Conservation (phyloP, 2,888 invertebrate species). For the Drosophila maculinotata region DNA sequence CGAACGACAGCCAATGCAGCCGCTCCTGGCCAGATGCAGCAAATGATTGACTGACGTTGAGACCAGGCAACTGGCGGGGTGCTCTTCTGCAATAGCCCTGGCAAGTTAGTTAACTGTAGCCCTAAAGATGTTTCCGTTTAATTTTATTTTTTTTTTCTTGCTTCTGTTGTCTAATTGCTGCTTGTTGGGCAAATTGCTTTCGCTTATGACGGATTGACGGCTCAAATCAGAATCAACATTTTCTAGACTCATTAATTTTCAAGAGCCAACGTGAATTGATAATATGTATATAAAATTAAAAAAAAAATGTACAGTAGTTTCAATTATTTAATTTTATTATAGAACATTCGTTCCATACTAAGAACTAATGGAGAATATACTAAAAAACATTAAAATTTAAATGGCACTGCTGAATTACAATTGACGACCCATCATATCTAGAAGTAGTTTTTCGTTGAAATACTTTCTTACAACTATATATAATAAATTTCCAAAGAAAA, state of each 20-base stretch:
- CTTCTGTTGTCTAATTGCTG: slow-evolving; percentile 40
- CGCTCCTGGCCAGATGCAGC: slow-evolving; percentile 43
- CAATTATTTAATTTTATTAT: neutral
- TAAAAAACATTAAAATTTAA: neutral
- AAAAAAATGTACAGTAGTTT: slow-evolving; percentile 2
- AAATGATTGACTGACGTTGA: slow-evolving; percentile 47
- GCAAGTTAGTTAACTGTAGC: slow-evolving; percentile 21
- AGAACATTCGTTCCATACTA: too few relatives aligned
- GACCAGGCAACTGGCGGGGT: slow-evolving; percentile 8
- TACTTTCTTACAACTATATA: neutral
- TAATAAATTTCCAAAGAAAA: neutral
- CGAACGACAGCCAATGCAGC: slow-evolving; percentile 40
- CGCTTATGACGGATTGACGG: slow-evolving; percentile 44
- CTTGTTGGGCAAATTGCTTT: slow-evolving; percentile 41
- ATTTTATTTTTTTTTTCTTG: too few relatives aligned
- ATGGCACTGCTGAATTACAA: too few relatives aligned
- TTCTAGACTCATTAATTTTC: slow-evolving; percentile 46
- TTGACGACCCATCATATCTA: too few relatives aligned
- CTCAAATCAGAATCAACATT: slow-evolving; percentile 46
- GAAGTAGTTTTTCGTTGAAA: too few relatives aligned
- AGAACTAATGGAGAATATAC: too few relatives aligned
- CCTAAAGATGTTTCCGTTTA: slow-evolving; percentile 25
- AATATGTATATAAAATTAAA: neutral
- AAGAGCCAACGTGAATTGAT: slow-evolving; percentile 2
- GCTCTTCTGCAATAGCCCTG: slow-evolving; percentile 1